These are phyloP conservation scores for Drosophila mercatorum DNA, from an alignment of 2,888 invertebrate genomes.

Conservation along the genomic window DNA sequence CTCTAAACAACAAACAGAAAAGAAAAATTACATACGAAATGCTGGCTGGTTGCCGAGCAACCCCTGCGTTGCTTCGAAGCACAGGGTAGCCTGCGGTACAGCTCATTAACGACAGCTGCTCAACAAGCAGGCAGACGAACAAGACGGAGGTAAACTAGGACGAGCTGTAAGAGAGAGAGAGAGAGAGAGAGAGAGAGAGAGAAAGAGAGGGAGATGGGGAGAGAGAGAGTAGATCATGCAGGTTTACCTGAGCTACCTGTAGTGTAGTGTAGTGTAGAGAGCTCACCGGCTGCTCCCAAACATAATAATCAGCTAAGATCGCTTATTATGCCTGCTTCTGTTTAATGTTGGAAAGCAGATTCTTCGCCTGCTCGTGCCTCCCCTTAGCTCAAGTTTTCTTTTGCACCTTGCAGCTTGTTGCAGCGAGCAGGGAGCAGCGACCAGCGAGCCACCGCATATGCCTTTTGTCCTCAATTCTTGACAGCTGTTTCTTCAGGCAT, in stretches of 20 bases:
- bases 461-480: slow-evolving; percentile 50
- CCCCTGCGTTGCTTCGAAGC: slow-evolving; percentile 17
- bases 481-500: slow-evolving; percentile 71
- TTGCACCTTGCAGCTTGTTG: slow-evolving; percentile 75
- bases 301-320: slow-evolving; percentile 62
- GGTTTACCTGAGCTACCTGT: slow-evolving; percentile 53
- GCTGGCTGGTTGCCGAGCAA: slow-evolving; percentile 24
- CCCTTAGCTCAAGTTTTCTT: slow-evolving; percentile 14
- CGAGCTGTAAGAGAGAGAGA: slow-evolving; percentile 12
- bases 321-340: slow-evolving; percentile 74
- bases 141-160: neutral
- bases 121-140: slow-evolving; percentile 38
- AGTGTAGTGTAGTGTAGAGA: neutral
- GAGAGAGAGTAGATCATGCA: slow-evolving; percentile 32
- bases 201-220: neutral
- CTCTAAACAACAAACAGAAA: slow-evolving; percentile 40
- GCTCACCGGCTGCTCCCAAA: slow-evolving; percentile 32
- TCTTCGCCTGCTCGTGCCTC: slow-evolving; percentile 5
- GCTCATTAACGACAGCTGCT: slow-evolving; percentile 79
- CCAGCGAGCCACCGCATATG: slow-evolving; percentile 29
- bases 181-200: neutral
- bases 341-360: slow-evolving; percentile 50
- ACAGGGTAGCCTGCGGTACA: slow-evolving; percentile 30
- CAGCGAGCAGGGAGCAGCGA: slow-evolving; percentile 7
- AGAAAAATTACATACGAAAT: slow-evolving; percentile 19